A percentile compares a stretch with the other conserved stretches of the same genome.
These are phyloP conservation scores for Eupsilia transversa DNA, from an alignment of 2,888 invertebrate species.

Conservation along the genomic window DNA sequence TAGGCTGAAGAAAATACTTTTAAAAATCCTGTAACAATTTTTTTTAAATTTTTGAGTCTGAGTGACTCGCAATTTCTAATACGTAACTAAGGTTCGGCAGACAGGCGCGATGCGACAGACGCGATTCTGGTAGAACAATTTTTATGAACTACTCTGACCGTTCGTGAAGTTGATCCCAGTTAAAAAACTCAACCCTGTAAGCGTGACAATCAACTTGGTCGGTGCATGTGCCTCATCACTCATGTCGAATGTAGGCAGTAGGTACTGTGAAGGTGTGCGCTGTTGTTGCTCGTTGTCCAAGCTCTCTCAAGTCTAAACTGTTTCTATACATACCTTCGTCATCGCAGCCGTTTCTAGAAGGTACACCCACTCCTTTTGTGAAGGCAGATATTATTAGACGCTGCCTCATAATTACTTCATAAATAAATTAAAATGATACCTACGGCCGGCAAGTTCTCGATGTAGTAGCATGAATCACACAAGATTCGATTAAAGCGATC, in stretches of 20 bases:
- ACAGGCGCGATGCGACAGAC: too few species aligned
- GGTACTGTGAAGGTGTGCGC: background rate
- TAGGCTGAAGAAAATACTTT: too few species aligned
- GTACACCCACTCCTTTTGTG: conserved; percentile 20
- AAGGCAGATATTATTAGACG: conserved; percentile 35
- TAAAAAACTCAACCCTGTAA: background rate
- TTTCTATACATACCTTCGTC: background rate
- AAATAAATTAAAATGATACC: conserved; percentile 42
- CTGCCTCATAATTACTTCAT: conserved; percentile 45
- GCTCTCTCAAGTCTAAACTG: too few species aligned
- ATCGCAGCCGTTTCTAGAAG: conserved; percentile 32
- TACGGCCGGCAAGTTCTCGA: conserved; percentile 20
- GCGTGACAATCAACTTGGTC: too few species aligned
- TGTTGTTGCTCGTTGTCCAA: background rate
- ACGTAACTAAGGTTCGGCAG: background rate
- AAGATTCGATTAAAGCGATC: conserved; percentile 22
- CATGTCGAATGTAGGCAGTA: background rate
- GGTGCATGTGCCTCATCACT: background rate
- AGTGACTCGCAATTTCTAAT: background rate
- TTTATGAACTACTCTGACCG: background rate
- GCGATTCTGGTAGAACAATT: too few species aligned
- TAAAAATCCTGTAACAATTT: too few species aligned
- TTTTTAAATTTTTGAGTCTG: too few species aligned
- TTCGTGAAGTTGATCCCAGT: background rate
- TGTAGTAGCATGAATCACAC: conserved; percentile 58